These are phyloP conservation scores for Aporophyla nigra DNA, from an alignment of 2,888 invertebrate genomes.

Conservation along the genomic window DNA sequence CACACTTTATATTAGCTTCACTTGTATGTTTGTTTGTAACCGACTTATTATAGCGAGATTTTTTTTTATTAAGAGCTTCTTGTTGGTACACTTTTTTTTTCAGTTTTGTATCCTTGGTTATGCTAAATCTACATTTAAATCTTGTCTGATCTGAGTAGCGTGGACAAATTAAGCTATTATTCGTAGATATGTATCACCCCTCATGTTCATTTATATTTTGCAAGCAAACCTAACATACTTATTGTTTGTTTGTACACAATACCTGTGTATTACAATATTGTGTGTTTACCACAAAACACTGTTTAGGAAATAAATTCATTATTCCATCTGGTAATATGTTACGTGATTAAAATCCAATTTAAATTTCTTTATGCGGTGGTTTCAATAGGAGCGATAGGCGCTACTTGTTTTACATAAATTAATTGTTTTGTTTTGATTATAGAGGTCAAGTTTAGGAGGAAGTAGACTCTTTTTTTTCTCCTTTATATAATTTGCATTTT, in stretches of 20 bases:
- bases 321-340: constrained; percentile 39
- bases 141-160: background rate
- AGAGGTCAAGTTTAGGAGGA: too few relatives aligned
- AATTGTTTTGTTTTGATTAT: too few relatives aligned
- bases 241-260: constrained; percentile 15
- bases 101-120: background rate
- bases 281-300: constrained; percentile 23
- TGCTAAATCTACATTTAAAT: background rate
- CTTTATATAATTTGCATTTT: too few relatives aligned
- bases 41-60: too few relatives aligned
- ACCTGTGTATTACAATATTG: background rate
- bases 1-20: too few relatives aligned
- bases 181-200: too few relatives aligned
- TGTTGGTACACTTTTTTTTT: too few relatives aligned
- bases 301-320: constrained; percentile 41
- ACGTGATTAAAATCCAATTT: constrained; percentile 50
- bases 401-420: constrained; percentile 55
- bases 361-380: constrained; percentile 40
- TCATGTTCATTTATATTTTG: background rate
- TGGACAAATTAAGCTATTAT: background rate
- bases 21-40: too few relatives aligned
- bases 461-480: too few relatives aligned
- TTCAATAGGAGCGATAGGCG: constrained; percentile 2
- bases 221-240: background rate
- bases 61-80: too few relatives aligned